Evolutionary conservation across 2,888 invertebrate genomes (phyloP).

Genomic region (Aphodius sticticus): DNA sequence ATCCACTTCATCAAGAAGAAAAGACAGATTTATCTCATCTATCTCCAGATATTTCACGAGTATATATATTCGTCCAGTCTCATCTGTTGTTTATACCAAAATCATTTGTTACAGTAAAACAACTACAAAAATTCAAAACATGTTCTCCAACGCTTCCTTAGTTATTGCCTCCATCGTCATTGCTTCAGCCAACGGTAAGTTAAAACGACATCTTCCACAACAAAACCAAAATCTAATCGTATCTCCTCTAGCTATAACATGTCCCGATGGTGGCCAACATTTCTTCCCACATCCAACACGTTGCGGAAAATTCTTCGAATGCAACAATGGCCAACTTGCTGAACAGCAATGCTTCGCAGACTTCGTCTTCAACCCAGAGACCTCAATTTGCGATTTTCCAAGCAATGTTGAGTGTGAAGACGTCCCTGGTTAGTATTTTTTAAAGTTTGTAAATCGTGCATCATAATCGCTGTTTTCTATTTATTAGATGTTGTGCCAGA

Average conservation of each 20-base stretch:
- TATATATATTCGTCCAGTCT: neutral
- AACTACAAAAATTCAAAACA: neutral
- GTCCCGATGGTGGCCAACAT: conserved; percentile 25
- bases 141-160: neutral
- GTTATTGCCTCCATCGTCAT: neutral
- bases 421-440: neutral
- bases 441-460: neutral
- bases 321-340: conserved; percentile 24
- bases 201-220: neutral
- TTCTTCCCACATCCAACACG: conserved; percentile 29
- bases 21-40: neutral
- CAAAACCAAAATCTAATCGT: neutral
- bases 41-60: neutral
- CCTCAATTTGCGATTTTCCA: conserved; percentile 31
- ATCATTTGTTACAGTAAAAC: neutral
- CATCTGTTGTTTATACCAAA: neutral
- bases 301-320: conserved; percentile 31
- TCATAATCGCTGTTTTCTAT: neutral
- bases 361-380: conserved; percentile 23
- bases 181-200: neutral
- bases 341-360: conserved; percentile 19
- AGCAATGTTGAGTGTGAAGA: conserved; percentile 25
- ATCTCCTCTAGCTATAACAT: neutral
- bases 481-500: neutral
- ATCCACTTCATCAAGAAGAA: neutral